Evolutionary conservation across 2,797 vertebrate genomes (phyloP).

Genomic region (Graptemys geographica): DNA sequence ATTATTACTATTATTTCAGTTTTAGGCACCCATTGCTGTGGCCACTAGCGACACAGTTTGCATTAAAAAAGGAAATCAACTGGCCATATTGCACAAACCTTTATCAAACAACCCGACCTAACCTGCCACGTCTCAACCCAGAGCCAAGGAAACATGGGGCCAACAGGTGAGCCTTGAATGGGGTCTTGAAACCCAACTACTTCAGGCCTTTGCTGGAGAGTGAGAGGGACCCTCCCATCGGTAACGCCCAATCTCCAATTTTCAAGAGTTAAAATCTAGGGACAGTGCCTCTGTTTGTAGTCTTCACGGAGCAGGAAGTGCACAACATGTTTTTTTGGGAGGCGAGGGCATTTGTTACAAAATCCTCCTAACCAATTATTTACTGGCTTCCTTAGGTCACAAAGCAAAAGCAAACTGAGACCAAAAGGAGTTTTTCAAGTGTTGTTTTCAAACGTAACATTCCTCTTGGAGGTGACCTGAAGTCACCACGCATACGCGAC

Average conservation of each 20-base stretch:
- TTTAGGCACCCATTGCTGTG: neutral
- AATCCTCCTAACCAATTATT: neutral
- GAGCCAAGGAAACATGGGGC: neutral
- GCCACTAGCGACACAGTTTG: neutral
- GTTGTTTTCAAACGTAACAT: neutral
- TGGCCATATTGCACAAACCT: neutral
- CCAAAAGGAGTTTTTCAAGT: neutral
- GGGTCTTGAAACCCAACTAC: neutral
- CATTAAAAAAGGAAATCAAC: neutral
- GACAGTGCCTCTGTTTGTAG: neutral
- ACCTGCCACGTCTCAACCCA: too few species aligned
- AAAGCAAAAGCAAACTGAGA: neutral
- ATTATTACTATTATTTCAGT: neutral
- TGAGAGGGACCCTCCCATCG: neutral
- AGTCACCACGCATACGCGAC: neutral
- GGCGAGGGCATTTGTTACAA: neutral
- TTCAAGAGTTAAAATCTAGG: neutral
- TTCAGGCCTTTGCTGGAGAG: neutral
- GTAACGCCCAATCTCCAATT: neutral
- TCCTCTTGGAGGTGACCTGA: neutral
- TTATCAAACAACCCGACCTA: neutral
- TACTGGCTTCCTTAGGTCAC: neutral
- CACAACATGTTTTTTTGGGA: neutral
- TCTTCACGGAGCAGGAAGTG: neutral
- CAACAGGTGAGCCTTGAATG: too few species aligned